Evolutionary conservation across 2,113 vertebrate species (phyloP).

Genomic region (Heterochromis multidens): DNA sequence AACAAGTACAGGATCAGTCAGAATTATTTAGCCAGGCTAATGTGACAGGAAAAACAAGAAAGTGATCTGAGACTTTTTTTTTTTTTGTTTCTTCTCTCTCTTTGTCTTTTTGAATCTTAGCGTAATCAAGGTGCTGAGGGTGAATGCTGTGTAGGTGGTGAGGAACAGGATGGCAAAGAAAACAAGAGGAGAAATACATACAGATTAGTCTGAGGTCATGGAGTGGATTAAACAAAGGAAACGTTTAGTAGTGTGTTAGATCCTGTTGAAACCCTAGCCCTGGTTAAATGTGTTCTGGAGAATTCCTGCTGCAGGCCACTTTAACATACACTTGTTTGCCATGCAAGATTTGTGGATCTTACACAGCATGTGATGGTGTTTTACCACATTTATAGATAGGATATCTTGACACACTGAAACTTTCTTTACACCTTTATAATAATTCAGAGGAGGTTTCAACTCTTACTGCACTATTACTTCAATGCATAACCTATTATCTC

Average conservation of each 20-base stretch:
- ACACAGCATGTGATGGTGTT: neutral
- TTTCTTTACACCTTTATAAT: neutral
- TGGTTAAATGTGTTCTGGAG: neutral
- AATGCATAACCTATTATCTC: neutral
- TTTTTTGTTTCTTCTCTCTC: neutral
- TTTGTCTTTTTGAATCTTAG: neutral
- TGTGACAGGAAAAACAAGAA: constrained; percentile 29
- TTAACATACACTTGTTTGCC: neutral
- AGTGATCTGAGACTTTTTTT: neutral
- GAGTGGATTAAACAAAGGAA: neutral
- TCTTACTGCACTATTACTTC: neutral
- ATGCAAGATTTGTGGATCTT: neutral
- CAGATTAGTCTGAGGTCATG: neutral
- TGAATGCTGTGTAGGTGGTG: neutral
- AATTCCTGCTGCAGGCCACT: neutral
- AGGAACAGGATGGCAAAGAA: neutral
- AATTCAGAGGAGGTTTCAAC: neutral
- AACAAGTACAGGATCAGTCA: constrained; percentile 46
- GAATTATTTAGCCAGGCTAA: constrained; percentile 46
- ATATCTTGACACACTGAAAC: neutral
- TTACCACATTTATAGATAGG: neutral
- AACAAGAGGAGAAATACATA: neutral
- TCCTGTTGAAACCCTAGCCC: neutral
- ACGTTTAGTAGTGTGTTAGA: neutral
- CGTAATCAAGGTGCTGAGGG: neutral